phyloP scores from a whole-genome alignment of 2,888 invertebrate species.

The Eilema caniola region DNA sequence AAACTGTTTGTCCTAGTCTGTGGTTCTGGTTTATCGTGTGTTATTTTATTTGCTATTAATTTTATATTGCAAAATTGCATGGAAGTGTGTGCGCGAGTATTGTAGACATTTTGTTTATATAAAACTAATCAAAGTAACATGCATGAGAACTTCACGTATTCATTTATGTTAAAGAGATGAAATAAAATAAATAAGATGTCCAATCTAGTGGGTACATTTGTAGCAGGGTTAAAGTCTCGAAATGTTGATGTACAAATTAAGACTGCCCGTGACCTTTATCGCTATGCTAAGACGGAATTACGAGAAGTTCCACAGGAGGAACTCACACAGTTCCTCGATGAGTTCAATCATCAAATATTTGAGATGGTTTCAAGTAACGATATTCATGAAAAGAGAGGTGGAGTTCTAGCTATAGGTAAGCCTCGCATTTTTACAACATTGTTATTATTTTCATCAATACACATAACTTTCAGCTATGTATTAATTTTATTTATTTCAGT shows the following conservation, averaged over 20 bases:
- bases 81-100: constrained; percentile 26
- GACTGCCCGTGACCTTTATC: constrained; percentile 95
- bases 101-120: constrained; percentile 54
- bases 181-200: constrained; percentile 70
- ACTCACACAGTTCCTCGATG: constrained; percentile 96
- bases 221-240: constrained; percentile 95
- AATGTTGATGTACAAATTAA: constrained; percentile 94
- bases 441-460: not conserved
- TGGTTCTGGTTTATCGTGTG: no score
- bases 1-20: no score
- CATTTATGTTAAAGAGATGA: constrained; percentile 36
- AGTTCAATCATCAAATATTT: constrained; percentile 97
- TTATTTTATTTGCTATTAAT: no score
- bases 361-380: constrained; percentile 98
- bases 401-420: constrained; percentile 96
- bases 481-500: constrained; percentile 84
- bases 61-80: not conserved
- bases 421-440: not conserved
- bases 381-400: constrained; percentile 97
- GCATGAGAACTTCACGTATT: constrained; percentile 23
- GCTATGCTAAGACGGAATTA: constrained; percentile 96
- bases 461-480: not conserved
- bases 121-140: constrained; percentile 30
- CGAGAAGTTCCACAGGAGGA: constrained; percentile 97
- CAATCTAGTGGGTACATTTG: constrained; percentile 91